phyloP scores from a whole-genome alignment of 1,140 invertebrate genomes.

The Wiebesia pumilae region DNA sequence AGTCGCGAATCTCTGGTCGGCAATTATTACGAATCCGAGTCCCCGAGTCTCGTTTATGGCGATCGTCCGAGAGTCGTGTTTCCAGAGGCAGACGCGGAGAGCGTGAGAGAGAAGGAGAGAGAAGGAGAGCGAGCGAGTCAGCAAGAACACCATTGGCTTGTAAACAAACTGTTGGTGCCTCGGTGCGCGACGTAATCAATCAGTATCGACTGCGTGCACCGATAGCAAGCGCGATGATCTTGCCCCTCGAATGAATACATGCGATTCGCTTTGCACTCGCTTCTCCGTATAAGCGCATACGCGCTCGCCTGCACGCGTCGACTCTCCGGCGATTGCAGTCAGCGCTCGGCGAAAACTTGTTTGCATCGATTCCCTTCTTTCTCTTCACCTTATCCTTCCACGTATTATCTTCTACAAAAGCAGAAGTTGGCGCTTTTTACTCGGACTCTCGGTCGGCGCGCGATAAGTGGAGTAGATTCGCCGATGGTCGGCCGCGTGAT shows the following conservation, averaged over 20 bases:
- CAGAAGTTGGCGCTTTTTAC: constrained; percentile 1
- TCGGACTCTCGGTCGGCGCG: no score
- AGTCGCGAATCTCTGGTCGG: no score
- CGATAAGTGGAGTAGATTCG: constrained; percentile 22
- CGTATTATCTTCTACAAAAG: constrained; percentile 24
- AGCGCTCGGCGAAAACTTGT: constrained; percentile 41
- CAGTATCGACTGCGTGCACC: constrained; percentile 28
- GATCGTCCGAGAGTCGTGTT: neutral
- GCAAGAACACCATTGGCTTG: constrained; percentile 4
- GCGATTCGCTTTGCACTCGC: neutral
- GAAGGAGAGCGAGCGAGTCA: neutral
- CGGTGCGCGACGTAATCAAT: constrained; percentile 31
- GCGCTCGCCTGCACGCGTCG: neutral
- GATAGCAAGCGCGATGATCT: constrained; percentile 42
- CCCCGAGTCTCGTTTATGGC: neutral
- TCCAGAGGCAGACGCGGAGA: no score
- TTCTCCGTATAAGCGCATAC: constrained; percentile 15
- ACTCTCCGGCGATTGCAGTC: neutral
- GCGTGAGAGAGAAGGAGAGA: neutral
- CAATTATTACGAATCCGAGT: no score
- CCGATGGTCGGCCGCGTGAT: constrained; percentile 32
- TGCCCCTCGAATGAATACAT: neutral
- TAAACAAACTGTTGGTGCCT: constrained; percentile 37
- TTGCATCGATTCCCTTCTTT: constrained; percentile 26
- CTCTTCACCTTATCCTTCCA: neutral